phyloP scores from a whole-genome alignment of 2,888 invertebrate genomes.

The Eustalomyia histrio region DNA sequence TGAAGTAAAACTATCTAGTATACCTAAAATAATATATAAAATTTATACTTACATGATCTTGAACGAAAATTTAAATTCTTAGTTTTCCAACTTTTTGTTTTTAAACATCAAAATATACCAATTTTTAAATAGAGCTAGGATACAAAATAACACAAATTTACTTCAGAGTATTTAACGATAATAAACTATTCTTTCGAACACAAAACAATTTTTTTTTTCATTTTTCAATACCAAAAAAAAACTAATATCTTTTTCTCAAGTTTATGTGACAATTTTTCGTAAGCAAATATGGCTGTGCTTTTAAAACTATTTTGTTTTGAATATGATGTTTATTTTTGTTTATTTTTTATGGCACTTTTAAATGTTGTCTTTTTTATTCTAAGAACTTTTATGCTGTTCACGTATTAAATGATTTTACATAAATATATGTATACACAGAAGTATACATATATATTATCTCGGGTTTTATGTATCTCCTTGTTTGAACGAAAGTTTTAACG shows the following conservation, averaged over 20 bases:
- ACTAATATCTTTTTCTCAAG: no score
- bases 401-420: conserved; percentile 27
- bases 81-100: no score
- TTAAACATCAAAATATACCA: no score
- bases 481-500: conserved; percentile 25
- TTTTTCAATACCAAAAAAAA: no score
- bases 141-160: no score
- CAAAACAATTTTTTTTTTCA: no score
- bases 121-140: no score
- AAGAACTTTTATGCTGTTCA: conserved; percentile 18
- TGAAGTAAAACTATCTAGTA: no score
- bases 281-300: not conserved
- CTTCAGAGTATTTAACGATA: not conserved
- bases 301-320: not conserved
- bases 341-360: conserved; percentile 13
- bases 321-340: not conserved
- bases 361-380: not conserved
- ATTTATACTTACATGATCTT: conserved; percentile 26
- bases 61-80: not conserved
- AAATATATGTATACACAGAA: conserved; percentile 5
- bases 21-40: not conserved
- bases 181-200: not conserved
- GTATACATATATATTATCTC: not conserved
- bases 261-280: no score
- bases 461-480: conserved; percentile 27